Percentiles rank a stretch among this genome's conserved stretches.
Evolutionary conservation across 2,888 invertebrate species (phyloP).

Genomic region (Linnaemya vulpina): DNA sequence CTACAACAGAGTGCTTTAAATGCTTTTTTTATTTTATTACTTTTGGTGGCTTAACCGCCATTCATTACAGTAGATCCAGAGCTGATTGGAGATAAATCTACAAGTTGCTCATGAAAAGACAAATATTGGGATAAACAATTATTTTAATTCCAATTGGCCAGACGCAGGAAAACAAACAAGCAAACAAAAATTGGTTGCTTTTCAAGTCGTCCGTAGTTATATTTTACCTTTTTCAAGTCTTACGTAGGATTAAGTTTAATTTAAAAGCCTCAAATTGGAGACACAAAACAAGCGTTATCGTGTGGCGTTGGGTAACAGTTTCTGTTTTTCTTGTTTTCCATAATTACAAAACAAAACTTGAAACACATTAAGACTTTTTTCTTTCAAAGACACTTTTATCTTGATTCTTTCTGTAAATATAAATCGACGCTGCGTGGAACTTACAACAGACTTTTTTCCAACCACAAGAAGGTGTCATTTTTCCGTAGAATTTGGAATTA

Average conservation of each 20-base stretch:
- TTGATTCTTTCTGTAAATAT: conserved; percentile 26
- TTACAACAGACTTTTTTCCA: neutral
- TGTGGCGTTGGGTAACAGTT: conserved; percentile 23
- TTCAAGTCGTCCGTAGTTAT: conserved; percentile 10
- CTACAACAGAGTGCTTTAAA: neutral
- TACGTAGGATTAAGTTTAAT: conserved; percentile 14
- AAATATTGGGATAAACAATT: conserved; percentile 50
- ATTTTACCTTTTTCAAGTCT: conserved; percentile 3
- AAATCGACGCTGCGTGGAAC: neutral
- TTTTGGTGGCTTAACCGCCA: neutral
- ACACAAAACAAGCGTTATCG: neutral
- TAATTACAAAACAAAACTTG: conserved; percentile 22
- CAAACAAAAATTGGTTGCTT: conserved; percentile 9
- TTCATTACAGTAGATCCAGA: conserved; percentile 1
- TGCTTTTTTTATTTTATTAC: neutral
- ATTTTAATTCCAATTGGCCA: conserved; percentile 20
- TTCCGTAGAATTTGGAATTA: conserved; percentile 30
- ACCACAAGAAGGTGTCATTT: neutral
- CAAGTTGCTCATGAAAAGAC: conserved; percentile 27
- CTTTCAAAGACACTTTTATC: conserved; percentile 17
- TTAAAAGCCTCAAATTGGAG: neutral
- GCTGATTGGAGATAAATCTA: conserved; percentile 30
- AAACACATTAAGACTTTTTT: conserved; percentile 21
- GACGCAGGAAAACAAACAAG: neutral
- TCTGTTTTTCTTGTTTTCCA: conserved; percentile 22